These are phyloP conservation scores for Aegithalos caudatus DNA, from an alignment of 2,113 vertebrate species.

Conservation along the genomic window DNA sequence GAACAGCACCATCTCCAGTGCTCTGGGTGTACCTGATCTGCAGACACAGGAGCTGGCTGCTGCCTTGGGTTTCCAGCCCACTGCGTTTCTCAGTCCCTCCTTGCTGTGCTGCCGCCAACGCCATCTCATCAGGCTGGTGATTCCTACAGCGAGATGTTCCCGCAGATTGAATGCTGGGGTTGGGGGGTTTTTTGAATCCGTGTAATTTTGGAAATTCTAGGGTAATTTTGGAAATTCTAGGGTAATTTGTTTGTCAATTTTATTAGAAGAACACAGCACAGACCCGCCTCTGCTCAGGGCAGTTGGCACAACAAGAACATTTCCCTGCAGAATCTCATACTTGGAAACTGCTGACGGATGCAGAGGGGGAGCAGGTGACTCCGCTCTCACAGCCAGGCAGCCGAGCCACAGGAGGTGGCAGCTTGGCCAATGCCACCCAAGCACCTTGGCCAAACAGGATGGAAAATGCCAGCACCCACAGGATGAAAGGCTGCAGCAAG, in stretches of 20 bases:
- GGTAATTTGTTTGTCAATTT: neutral
- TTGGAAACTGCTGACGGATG: rapidly evolving
- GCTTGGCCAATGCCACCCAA: neutral
- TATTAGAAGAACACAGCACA: neutral
- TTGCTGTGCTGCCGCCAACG: neutral
- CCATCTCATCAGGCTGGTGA: neutral
- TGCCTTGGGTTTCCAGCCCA: neutral
- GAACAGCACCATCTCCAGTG: neutral
- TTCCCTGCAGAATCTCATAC: neutral
- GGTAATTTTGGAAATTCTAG: neutral
- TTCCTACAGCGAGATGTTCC: neutral
- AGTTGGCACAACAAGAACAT: neutral
- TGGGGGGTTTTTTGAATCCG: neutral
- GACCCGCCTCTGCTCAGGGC: neutral
- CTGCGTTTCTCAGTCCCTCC: neutral
- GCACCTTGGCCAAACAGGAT: neutral
- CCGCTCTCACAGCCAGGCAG: rapidly evolving
- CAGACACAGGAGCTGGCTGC: neutral
- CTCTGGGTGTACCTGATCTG: neutral
- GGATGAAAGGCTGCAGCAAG: rapidly evolving
- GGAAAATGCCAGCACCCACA: rapidly evolving
- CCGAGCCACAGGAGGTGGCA: rapidly evolving
- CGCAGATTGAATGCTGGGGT: neutral
- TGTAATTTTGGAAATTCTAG: conserved; percentile 1
- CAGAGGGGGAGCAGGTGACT: neutral